Percentiles rank a stretch among this genome's conserved stretches.
Conservation (phyloP, 2,888 invertebrate genomes). For the Ptilodon capucinus region DNA sequence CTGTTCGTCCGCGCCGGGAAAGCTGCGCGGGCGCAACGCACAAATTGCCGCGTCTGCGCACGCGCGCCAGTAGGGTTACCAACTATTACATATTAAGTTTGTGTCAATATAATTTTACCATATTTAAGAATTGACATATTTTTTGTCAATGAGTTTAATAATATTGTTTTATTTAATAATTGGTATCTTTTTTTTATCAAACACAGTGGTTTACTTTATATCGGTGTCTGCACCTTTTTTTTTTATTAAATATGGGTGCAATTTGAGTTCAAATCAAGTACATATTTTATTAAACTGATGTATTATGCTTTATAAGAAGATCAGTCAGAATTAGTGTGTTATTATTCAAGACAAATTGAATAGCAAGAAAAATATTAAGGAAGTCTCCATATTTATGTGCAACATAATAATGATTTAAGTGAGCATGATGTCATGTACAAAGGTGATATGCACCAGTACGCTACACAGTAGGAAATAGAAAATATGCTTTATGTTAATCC, state of each 20-base stretch:
- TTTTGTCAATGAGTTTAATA: too few relatives aligned
- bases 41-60: conserved; percentile 64
- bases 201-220: too few relatives aligned
- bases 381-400: neutral
- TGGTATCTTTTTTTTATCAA: too few relatives aligned
- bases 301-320: neutral
- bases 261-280: too few relatives aligned
- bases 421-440: neutral
- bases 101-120: neutral
- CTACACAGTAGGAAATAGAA: neutral
- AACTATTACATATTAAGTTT: neutral
- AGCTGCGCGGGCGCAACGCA: conserved; percentile 54
- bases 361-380: neutral
- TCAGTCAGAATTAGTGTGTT: too few relatives aligned
- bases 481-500: neutral
- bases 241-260: too few relatives aligned
- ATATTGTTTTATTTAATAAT: too few relatives aligned
- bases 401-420: neutral
- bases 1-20: conserved; percentile 32
- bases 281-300: too few relatives aligned
- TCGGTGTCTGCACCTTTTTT: too few relatives aligned
- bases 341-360: too few relatives aligned
- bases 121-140: too few relatives aligned
- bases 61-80: conserved; percentile 55
- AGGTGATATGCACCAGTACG: neutral